Conservation (phyloP, 2,888 invertebrate species). For the Plebejus melissa region DNA sequence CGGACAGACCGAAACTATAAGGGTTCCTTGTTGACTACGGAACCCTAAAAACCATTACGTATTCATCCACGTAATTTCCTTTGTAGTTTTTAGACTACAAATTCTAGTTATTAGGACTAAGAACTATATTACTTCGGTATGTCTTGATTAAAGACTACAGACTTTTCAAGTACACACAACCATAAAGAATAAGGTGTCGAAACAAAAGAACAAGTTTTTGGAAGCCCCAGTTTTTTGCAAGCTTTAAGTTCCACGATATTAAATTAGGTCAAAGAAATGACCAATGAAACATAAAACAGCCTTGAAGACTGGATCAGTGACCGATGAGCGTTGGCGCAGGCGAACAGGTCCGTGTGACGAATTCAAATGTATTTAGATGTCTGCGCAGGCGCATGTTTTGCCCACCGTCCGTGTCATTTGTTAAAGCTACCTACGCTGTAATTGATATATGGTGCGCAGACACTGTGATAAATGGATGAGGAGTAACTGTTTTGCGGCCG, state of each 20-base stretch:
- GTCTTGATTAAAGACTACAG: too few species aligned
- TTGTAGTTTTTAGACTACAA: too few species aligned
- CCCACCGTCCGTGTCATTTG: constrained; percentile 19
- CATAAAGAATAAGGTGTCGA: too few species aligned
- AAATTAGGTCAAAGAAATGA: constrained; percentile 16
- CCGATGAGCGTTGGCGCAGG: constrained; percentile 1
- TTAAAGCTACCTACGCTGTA: constrained; percentile 20
- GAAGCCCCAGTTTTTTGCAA: neutral
- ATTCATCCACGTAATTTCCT: too few species aligned
- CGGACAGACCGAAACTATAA: too few species aligned
- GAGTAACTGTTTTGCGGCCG: neutral
- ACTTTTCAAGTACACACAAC: too few species aligned
- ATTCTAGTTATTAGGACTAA: too few species aligned
- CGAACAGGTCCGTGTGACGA: constrained; percentile 24
- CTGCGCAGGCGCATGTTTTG: constrained; percentile 21
- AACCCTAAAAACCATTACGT: too few species aligned
- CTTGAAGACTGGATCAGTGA: constrained; percentile 20
- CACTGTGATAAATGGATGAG: neutral
- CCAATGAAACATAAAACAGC: constrained; percentile 23
- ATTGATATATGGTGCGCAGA: constrained; percentile 18
- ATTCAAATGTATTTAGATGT: constrained; percentile 20
- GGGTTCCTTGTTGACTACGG: too few species aligned
- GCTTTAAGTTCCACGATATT: neutral
- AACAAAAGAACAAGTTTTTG: neutral
- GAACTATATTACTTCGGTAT: too few species aligned